Base-by-base conservation (phyloP, 2,797 vertebrate species). In the Erpetoichthys calabaricus region DNA sequence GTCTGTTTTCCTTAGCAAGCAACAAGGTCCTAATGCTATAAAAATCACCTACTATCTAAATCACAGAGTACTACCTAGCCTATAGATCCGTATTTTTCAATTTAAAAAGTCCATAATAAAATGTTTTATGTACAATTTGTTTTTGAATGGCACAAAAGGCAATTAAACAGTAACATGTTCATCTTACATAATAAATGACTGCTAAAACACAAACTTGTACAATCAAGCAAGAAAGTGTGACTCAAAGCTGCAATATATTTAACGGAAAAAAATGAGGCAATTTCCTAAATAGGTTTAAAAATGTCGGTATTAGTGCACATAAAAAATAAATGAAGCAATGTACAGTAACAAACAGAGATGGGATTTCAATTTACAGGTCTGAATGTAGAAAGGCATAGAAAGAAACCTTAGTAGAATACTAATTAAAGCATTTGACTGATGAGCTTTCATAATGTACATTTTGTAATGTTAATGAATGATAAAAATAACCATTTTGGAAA, bases 221-320 rank as follows among this genome's bases (percentile, higher is more conserved):
- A 81, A 70, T 71, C 74, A 73, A 76, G 79, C 78, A 77, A 70
- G 73, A 71, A 75, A 74, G 78, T 78, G 78, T 84, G 80, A 73
- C 72, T 80, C 86, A 78, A 80, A 85, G 82, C 80, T 84, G 80
- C 79, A 78, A 79, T 82, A 78, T 80, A 75, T 78, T 81, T 75
- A 51, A 58, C 41, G 5, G n/a, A 43, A 58, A 58, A 58, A 44
- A 6, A 5, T 5, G 41, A 9, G 5, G 5, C 3, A 51, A 9
- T 6, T 51, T 25, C 25, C 25, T 25, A 25, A 25, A 25, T 25
- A 25, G 25, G 25, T 25, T 25, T 25, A 25, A 25, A 25, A 25
- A 25, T 25, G 25, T 25, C 25, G 25, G 25, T 25, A 25, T 25
- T 25, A 25, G 25, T 25, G 25, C 25, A 25, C 25, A 25, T 25